These are phyloP conservation scores for Eulemur rubriventer DNA, from an alignment of 2,797 vertebrate species.

Conservation along the genomic window DNA sequence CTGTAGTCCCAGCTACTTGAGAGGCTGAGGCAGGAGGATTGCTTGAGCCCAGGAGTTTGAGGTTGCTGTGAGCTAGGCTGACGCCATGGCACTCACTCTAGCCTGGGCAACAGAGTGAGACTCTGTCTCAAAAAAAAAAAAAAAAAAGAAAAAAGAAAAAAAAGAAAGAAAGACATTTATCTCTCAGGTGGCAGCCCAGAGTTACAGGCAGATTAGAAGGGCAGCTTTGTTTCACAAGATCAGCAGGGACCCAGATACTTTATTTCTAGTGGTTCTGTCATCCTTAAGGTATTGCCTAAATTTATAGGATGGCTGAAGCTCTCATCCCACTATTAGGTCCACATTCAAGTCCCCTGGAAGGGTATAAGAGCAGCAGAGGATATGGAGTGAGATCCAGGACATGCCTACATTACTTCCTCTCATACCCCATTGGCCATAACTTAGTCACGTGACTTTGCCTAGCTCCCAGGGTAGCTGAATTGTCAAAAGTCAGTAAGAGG, in stretches of 20 bases:
- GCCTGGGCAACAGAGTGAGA: no score
- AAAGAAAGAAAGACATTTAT: neutral
- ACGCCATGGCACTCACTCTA: no score
- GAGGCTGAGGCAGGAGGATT: no score
- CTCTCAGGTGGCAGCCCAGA: neutral
- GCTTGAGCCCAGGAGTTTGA: no score
- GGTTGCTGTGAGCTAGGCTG: no score
- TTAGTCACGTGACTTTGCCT: neutral
- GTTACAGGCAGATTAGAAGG: neutral
- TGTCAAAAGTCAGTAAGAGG: neutral
- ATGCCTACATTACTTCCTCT: neutral
- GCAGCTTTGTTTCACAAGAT: neutral
- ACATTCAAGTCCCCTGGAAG: neutral
- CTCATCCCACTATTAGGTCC: no score
- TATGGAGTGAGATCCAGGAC: neutral
- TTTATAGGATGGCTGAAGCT: neutral
- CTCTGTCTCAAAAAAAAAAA: no score
- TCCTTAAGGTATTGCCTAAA: no score
- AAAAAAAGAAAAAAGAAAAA: no score
- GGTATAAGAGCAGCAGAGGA: neutral
- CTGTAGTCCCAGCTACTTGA: no score
- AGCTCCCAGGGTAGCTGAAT: neutral
- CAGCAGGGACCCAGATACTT: neutral
- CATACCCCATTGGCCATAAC: accelerated
- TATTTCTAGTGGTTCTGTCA: neutral